Conservation (phyloP, 2,888 invertebrate species). For the Eilema griseolum region DNA sequence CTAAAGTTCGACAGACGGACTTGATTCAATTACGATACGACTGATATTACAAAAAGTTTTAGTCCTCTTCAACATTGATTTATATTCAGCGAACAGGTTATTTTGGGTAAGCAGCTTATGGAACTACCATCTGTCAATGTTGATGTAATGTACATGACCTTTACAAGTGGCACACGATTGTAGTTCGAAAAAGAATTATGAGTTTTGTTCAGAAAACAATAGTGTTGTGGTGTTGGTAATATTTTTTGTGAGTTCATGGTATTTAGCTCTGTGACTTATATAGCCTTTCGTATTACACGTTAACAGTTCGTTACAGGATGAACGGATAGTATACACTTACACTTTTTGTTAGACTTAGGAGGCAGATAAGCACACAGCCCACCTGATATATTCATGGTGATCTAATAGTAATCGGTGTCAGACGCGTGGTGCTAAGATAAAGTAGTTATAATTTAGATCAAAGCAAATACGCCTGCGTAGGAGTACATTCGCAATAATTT, state of each 20-base stretch:
- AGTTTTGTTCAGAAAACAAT: slow-evolving; percentile 4
- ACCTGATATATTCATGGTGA: no score
- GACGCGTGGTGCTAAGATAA: no score
- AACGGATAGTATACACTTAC: no score
- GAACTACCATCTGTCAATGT: not conserved
- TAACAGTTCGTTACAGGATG: not conserved
- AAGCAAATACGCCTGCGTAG: no score
- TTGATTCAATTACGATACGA: not conserved
- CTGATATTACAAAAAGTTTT: not conserved
- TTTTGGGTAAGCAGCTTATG: slow-evolving; percentile 5
- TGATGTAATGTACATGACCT: not conserved
- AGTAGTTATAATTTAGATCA: no score
- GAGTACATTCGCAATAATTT: no score
- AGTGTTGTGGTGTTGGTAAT: not conserved
- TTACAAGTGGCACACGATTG: slow-evolving; percentile 3
- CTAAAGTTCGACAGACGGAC: not conserved
- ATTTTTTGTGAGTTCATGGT: slow-evolving; percentile 1
- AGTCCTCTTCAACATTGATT: not conserved
- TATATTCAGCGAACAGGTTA: not conserved
- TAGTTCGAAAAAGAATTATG: not conserved
- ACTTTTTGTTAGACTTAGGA: no score
- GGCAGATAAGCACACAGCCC: no score
- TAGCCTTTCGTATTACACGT: not conserved
- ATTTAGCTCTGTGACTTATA: not conserved
- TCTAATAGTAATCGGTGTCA: no score